Evolutionary conservation across 64 coral and sea anemone species (phyloP).

Genomic region (Montipora sp.): DNA sequence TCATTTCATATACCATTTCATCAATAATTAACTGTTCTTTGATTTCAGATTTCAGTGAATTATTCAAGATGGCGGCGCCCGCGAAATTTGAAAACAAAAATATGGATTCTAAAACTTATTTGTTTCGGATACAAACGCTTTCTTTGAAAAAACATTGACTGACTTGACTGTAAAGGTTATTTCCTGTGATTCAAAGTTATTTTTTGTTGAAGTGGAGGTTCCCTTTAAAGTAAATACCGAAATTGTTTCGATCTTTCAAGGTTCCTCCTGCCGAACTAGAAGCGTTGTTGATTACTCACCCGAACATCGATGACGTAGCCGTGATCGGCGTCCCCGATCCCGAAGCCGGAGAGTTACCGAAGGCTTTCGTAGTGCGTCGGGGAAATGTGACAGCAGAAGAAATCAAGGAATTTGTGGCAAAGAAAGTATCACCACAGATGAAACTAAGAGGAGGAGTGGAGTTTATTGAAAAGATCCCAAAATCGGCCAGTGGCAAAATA

Average conservation of each 20-base stretch:
- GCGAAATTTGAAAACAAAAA: no score
- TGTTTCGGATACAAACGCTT: no score
- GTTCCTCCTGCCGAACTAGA: conserved; percentile 75
- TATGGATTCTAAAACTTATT: no score
- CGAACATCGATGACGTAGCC: conserved; percentile 62
- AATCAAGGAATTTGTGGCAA: conserved; percentile 33
- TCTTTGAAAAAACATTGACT: no score
- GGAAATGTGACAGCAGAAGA: conserved; percentile 41
- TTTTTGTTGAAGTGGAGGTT: no score
- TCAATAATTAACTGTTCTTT: no score
- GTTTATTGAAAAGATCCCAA: conserved; percentile 65
- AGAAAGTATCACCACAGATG: conserved; percentile 54
- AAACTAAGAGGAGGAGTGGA: conserved; percentile 73
- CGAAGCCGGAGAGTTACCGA: conserved; percentile 71
- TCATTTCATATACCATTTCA: no score
- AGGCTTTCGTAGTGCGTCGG: conserved; percentile 66
- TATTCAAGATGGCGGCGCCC: no score
- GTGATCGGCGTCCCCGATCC: conserved; percentile 79
- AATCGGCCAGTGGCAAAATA: conserved; percentile 52
- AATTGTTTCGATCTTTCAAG: background rate
- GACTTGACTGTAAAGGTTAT: no score
- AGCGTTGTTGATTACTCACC: conserved; percentile 59
- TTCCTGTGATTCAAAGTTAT: no score
- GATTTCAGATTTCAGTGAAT: no score
- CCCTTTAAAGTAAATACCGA: no score